Conservation (phyloP, 2,888 invertebrate genomes). For the Liopterus haemorrhoidalis region DNA sequence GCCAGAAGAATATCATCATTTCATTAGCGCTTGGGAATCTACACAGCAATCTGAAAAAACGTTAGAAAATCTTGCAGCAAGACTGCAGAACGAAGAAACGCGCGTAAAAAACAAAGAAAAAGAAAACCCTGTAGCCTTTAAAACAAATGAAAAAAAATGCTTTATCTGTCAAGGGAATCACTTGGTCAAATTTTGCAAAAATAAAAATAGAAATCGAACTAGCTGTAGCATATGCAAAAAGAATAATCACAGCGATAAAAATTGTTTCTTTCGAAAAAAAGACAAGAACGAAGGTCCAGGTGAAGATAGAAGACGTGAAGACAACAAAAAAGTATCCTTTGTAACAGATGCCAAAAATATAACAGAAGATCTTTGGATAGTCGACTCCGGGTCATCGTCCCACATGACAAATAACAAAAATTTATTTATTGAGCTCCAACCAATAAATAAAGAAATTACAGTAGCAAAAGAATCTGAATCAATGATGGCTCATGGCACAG, state of each 20-base stretch:
- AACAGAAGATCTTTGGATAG: neutral
- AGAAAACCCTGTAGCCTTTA: no score
- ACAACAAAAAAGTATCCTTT: no score
- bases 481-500: slow-evolving; percentile 7
- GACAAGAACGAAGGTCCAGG: neutral
- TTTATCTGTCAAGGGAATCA: no score
- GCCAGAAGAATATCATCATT: slow-evolving; percentile 13
- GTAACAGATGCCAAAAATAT: neutral
- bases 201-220: no score
- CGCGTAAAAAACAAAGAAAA: no score
- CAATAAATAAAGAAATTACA: neutral
- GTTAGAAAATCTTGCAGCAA: no score
- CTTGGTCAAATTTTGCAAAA: no score
- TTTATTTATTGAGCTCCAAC: neutral
- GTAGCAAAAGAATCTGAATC: slow-evolving; percentile 9
- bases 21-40: slow-evolving; percentile 15
- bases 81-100: no score
- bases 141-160: no score
- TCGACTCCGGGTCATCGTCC: slow-evolving; percentile 1
- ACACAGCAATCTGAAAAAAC: no score
- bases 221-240: slow-evolving; percentile 12
- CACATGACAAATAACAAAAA: slow-evolving; percentile 4
- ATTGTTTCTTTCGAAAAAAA: slow-evolving; percentile 8
- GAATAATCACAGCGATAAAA: slow-evolving; percentile 4
- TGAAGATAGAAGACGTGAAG: no score